Conservation (phyloP, 2,888 invertebrate species). For the Trissonchulus latispiculum region DNA sequence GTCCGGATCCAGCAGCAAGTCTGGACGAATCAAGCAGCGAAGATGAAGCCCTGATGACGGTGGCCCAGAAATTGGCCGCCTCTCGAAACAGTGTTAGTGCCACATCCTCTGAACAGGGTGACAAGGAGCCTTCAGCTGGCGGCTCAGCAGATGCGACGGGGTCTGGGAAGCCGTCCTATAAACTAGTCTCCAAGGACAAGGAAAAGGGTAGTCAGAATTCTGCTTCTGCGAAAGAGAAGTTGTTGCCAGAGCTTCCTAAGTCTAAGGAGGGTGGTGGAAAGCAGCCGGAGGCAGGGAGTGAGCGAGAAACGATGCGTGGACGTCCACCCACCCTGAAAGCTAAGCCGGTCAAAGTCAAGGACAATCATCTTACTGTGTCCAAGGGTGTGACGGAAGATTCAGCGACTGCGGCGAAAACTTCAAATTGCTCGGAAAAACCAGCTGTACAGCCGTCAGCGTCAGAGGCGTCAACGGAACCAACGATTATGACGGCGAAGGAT, state of each 20-base stretch:
- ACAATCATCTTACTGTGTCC: too few relatives aligned
- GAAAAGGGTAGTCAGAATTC: not conserved
- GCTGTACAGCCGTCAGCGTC: too few relatives aligned
- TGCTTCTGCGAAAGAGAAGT: not conserved
- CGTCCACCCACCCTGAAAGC: slow-evolving; percentile 7
- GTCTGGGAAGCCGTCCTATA: too few relatives aligned
- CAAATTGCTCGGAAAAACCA: too few relatives aligned
- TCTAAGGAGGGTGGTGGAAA: not conserved
- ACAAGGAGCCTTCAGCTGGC: not conserved
- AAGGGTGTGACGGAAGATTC: too few relatives aligned
- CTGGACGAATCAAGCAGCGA: not conserved
- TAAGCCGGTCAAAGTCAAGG: not conserved
- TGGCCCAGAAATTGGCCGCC: not conserved
- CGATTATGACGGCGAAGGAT: too few relatives aligned
- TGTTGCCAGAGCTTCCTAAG: too few relatives aligned
- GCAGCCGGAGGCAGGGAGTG: not conserved
- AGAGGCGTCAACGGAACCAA: too few relatives aligned
- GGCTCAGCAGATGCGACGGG: too few relatives aligned
- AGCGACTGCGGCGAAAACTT: too few relatives aligned
- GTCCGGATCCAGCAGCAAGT: too few relatives aligned
- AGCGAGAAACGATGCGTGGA: not conserved
- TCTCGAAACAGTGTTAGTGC: not conserved
- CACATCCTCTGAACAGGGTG: not conserved
- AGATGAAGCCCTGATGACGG: not conserved
- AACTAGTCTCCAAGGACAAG: too few relatives aligned